These are phyloP conservation scores for Sinhomidia bicolor DNA, from an alignment of 2,888 invertebrate genomes.

Conservation along the genomic window DNA sequence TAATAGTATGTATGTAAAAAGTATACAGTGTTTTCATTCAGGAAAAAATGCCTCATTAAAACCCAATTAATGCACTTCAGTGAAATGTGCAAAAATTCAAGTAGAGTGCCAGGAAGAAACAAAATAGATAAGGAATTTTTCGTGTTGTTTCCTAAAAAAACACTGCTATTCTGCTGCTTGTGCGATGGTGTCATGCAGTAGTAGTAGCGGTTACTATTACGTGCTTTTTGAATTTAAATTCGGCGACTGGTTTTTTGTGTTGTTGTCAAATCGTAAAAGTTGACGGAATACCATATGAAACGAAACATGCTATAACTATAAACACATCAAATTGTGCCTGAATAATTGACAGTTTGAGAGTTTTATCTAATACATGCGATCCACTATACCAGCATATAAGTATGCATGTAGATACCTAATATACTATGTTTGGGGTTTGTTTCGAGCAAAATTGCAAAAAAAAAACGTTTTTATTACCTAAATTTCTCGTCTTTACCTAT, in stretches of 20 bases:
- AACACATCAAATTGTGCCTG: neutral
- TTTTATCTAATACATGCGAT: neutral
- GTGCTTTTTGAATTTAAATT: neutral
- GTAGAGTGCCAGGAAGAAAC: neutral
- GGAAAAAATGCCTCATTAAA: neutral
- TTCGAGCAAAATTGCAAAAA: neutral
- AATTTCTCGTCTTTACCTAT: too few relatives aligned
- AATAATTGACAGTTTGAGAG: neutral
- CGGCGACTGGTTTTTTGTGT: neutral
- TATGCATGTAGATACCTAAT: too few relatives aligned
- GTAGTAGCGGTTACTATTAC: too few relatives aligned
- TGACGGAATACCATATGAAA: neutral
- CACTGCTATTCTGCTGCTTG: neutral
- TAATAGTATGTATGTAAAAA: too few relatives aligned
- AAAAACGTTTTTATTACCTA: neutral
- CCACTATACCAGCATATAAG: neutral
- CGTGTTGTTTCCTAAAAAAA: too few relatives aligned
- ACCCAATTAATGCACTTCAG: neutral
- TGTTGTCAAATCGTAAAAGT: constrained; percentile 5
- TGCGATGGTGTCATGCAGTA: too few relatives aligned
- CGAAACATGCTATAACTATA: neutral
- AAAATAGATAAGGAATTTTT: neutral
- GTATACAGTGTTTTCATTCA: neutral
- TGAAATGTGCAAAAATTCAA: neutral
- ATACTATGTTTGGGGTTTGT: too few relatives aligned